Evolutionary conservation across 2,113 vertebrate genomes (phyloP).

Genomic region (Jaculus jaculus): DNA sequence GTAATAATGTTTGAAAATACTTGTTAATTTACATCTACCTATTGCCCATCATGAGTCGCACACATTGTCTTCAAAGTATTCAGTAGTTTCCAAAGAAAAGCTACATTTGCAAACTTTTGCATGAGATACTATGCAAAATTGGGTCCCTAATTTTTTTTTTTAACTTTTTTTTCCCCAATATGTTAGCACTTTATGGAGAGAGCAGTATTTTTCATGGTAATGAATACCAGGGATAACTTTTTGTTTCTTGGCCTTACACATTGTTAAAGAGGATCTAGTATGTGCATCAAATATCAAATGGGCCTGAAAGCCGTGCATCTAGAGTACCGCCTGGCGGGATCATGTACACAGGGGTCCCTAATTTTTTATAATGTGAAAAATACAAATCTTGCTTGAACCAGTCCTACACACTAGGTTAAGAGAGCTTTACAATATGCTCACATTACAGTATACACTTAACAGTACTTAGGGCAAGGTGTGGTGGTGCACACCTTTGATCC

Average conservation of each 20-base stretch:
- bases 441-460: conserved; percentile 1
- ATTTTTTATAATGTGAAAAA: conserved; percentile 48
- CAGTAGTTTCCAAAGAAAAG: conserved; percentile 18
- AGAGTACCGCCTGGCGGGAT: too few relatives aligned
- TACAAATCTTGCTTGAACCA: conserved; percentile 43
- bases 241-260: too few relatives aligned
- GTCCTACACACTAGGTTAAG: background rate
- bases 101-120: conserved; percentile 40
- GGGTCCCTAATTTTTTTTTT: background rate
- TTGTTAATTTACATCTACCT: background rate
- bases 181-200: background rate
- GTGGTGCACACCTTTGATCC: too few relatives aligned
- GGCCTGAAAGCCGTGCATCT: too few relatives aligned
- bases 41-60: background rate
- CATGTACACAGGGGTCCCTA: too few relatives aligned
- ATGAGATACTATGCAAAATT: conserved; percentile 24
- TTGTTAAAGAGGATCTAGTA: too few relatives aligned
- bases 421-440: conserved; percentile 11
- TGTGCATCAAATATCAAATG: too few relatives aligned
- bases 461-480: too few relatives aligned
- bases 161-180: background rate
- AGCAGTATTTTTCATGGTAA: background rate
- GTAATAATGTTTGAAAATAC: conserved; percentile 28
- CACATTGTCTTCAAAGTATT: conserved; percentile 13
- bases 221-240: background rate